These are phyloP conservation scores for Eretmocerus hayati DNA, from an alignment of 2,888 invertebrate genomes.

Conservation along the genomic window DNA sequence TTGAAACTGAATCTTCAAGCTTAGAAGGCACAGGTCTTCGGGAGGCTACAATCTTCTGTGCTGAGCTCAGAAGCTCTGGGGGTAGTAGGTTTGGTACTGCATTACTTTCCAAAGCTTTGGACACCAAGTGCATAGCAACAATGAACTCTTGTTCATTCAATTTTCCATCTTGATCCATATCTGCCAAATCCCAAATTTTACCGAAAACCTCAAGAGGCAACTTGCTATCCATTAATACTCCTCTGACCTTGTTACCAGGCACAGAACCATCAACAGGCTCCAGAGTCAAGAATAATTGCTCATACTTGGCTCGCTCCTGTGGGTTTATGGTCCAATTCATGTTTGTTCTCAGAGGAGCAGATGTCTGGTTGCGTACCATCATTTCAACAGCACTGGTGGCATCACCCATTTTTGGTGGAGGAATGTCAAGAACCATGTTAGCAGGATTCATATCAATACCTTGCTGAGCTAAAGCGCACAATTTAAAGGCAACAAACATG, in stretches of 20 bases:
- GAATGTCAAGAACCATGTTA: conserved; percentile 71
- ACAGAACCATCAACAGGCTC: conserved; percentile 84
- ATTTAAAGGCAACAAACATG: conserved; percentile 89
- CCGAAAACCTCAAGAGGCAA: conserved; percentile 83
- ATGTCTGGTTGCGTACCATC: no score
- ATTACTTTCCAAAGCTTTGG: conserved; percentile 89
- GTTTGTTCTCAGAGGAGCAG: no score
- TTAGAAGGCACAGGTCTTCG: no score
- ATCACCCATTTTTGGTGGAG: conserved; percentile 74
- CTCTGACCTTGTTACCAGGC: conserved; percentile 88
- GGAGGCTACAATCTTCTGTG: no score
- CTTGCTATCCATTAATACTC: conserved; percentile 92
- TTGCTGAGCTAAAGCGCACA: conserved; percentile 89
- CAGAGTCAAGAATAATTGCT: conserved; percentile 86
- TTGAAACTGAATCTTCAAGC: no score
- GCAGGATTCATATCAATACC: conserved; percentile 77
- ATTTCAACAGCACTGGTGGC: no score
- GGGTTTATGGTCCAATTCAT: conserved; percentile 76
- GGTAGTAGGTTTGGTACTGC: conserved; percentile 82
- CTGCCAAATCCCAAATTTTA: conserved; percentile 96
- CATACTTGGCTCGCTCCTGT: conserved; percentile 83
- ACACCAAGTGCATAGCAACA: conserved; percentile 95
- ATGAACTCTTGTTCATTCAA: conserved; percentile 93
- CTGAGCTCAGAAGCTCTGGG: conserved; percentile 65
- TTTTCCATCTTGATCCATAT: conserved; percentile 96